Percentiles rank a stretch among this genome's conserved stretches.
phyloP scores from a whole-genome alignment of 1,140 invertebrate species.

The Dinothrombium tinctorium region DNA sequence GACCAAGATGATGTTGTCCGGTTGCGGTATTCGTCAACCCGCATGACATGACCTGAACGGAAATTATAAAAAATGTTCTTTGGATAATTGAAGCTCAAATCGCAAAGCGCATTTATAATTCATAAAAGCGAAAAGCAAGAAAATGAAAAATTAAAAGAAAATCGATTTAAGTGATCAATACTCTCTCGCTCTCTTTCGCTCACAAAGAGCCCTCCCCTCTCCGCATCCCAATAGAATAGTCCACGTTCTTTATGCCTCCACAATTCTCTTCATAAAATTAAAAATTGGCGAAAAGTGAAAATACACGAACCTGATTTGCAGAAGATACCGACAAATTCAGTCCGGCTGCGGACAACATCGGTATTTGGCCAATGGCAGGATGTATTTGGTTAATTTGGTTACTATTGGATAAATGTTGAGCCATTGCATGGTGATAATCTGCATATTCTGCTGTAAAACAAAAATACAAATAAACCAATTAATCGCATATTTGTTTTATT shows the following conservation, averaged over 20 bases:
- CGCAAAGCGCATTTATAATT: too few relatives aligned
- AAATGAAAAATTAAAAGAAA: too few relatives aligned
- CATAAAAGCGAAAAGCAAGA: too few relatives aligned
- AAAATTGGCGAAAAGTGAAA: too few relatives aligned
- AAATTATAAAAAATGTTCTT: not conserved
- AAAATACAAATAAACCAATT: not conserved
- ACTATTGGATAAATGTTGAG: slow-evolving; percentile 14
- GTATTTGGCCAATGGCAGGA: slow-evolving; percentile 15
- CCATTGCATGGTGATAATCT: slow-evolving; percentile 18
- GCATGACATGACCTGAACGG: not conserved
- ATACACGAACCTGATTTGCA: too few relatives aligned
- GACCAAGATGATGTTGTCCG: slow-evolving; percentile 3
- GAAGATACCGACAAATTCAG: slow-evolving; percentile 15
- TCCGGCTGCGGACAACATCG: slow-evolving; percentile 13
- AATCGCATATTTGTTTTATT: not conserved
- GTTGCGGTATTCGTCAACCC: slow-evolving; percentile 6
- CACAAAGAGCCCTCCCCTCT: too few relatives aligned
- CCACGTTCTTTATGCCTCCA: too few relatives aligned
- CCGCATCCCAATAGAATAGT: too few relatives aligned
- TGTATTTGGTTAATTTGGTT: slow-evolving; percentile 14
- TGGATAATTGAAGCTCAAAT: not conserved
- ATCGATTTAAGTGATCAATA: too few relatives aligned
- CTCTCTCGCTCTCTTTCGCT: too few relatives aligned
- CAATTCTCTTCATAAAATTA: too few relatives aligned
- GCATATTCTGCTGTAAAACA: slow-evolving; percentile 10